These are phyloP conservation scores for Agelastica alni DNA, from an alignment of 2,888 invertebrate species.

Conservation along the genomic window DNA sequence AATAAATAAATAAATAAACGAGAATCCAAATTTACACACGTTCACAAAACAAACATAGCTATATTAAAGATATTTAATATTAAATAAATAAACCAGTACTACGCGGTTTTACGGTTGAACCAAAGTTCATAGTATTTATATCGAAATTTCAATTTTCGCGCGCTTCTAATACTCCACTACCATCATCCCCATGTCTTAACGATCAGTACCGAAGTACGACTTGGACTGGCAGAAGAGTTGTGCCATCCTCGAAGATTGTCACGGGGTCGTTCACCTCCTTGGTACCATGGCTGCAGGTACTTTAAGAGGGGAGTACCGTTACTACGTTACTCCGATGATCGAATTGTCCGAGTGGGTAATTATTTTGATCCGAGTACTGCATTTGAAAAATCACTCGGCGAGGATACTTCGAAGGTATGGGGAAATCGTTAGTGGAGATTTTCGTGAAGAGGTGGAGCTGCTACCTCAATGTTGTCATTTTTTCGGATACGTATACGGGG, in stretches of 20 bases:
- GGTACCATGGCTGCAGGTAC: constrained; percentile 50
- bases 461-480: not conserved
- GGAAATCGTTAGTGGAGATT: not conserved
- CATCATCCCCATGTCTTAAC: constrained; percentile 50
- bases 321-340: constrained; percentile 52
- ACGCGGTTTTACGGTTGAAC: not conserved
- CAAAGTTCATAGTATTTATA: constrained; percentile 1
- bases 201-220: constrained; percentile 49
- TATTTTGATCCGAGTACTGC: constrained; percentile 41
- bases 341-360: constrained; percentile 48
- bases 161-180: constrained; percentile 44
- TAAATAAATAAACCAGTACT: constrained; percentile 5
- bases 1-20: constrained; percentile 34
- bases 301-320: constrained; percentile 54
- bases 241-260: constrained; percentile 51
- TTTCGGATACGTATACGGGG: no score
- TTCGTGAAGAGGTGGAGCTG: not conserved
- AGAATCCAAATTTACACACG: constrained; percentile 32
- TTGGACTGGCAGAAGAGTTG: constrained; percentile 50
- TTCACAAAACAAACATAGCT: constrained; percentile 36
- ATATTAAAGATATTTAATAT: constrained; percentile 22
- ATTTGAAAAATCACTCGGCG: constrained; percentile 14
- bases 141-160: constrained; percentile 42
- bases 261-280: constrained; percentile 50
- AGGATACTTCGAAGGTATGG: not conserved